Percentiles rank a stretch among this genome's conserved stretches.
phyloP scores from a whole-genome alignment of 2,797 vertebrate species.

The Sebastes variabilis region DNA sequence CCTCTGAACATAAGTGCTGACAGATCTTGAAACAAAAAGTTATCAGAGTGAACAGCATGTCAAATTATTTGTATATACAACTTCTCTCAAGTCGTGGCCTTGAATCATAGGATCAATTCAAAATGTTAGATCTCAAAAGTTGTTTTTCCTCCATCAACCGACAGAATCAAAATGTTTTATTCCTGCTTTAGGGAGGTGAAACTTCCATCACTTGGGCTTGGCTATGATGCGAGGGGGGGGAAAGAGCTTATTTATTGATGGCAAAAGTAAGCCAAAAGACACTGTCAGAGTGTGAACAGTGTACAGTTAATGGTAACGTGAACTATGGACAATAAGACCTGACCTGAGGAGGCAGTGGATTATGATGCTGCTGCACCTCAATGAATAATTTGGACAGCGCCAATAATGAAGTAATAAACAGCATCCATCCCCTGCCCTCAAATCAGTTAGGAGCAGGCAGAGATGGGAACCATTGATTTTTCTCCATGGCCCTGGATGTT shows the following conservation, averaged over 20 bases:
- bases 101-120: conserved; percentile 35
- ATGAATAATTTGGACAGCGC: conserved; percentile 65
- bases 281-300: background rate
- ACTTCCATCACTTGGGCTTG: conserved; percentile 4
- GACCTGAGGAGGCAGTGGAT: conserved; percentile 61
- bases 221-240: background rate
- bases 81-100: conserved; percentile 21
- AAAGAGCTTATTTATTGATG: conserved; percentile 15
- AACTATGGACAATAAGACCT: conserved; percentile 39
- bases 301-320: conserved; percentile 33
- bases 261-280: conserved; percentile 10
- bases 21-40: conserved; percentile 42
- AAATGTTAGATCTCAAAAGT: conserved; percentile 38
- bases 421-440: conserved; percentile 50
- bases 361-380: conserved; percentile 45
- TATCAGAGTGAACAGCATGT: conserved; percentile 31
- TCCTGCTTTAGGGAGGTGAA: conserved; percentile 15
- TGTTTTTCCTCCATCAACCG: conserved; percentile 30
- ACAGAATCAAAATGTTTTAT: conserved; percentile 34
- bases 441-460: conserved; percentile 52
- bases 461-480: conserved; percentile 79
- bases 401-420: conserved; percentile 75
- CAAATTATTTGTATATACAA: conserved; percentile 43
- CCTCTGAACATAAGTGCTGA: conserved; percentile 24
- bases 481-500: conserved; percentile 69